phyloP scores from a whole-genome alignment of 2,113 vertebrate genomes.

The Eudyptes chrysolophus region DNA sequence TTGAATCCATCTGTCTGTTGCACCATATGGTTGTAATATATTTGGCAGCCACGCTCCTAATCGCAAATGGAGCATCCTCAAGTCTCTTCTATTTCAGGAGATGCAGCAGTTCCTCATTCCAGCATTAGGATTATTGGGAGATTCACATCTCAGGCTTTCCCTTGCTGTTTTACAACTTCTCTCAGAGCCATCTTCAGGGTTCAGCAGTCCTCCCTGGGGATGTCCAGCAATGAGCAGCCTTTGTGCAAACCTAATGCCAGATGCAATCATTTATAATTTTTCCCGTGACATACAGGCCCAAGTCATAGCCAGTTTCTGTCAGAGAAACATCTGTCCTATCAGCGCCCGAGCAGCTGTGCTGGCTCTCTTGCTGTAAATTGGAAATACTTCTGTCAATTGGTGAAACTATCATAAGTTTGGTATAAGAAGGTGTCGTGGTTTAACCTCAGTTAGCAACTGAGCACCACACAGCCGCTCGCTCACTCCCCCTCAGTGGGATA shows the following conservation, averaged over 20 bases:
- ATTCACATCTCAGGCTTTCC: background rate
- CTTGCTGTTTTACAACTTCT: background rate
- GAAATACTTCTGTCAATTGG: constrained; percentile 16
- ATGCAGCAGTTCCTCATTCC: background rate
- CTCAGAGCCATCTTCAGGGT: background rate
- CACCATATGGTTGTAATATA: constrained; percentile 61
- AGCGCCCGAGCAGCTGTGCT: background rate
- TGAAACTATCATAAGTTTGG: background rate
- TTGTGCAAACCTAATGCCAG: background rate
- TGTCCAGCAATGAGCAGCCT: background rate
- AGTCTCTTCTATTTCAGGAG: constrained; percentile 21
- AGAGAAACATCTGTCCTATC: constrained; percentile 52
- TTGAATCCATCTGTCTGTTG: constrained; percentile 65
- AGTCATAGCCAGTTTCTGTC: constrained; percentile 28
- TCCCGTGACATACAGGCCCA: background rate
- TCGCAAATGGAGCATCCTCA: constrained; percentile 48
- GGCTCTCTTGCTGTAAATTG: background rate
- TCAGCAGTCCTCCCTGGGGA: background rate
- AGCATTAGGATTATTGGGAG: background rate
- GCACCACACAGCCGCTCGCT: too few species aligned
- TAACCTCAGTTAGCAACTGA: too few species aligned
- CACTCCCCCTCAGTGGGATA: too few species aligned
- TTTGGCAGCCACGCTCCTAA: constrained; percentile 53
- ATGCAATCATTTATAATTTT: background rate
- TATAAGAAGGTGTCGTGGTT: background rate